Base-by-base conservation (phyloP, 2,888 invertebrate species). In the Nomada flava region DNA sequence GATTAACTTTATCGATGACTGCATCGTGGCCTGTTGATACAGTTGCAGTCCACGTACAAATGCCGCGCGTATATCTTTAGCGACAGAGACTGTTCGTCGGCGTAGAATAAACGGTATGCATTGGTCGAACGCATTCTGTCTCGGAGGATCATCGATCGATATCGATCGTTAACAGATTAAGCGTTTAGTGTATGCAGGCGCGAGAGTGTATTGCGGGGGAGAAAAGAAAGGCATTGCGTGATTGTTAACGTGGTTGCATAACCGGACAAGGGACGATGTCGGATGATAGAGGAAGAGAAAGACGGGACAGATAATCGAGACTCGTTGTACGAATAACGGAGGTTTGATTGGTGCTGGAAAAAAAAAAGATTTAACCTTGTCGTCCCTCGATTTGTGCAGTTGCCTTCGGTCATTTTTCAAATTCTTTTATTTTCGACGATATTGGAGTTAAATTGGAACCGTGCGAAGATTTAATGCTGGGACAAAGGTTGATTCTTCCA, bases 1-100 rank as follows among this genome's bases (percentile, higher is more conserved):
- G 80, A 83, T 83, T 76, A 70, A 81, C 26, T 82, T 59, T 10
- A 73, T 83, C 82, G 83, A 83, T 83, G 83, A 81, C 70, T 63
- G 62, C 83, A 81, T 81, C 70, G n/a, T 2, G 55, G 55, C 20
- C 26, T 26, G 57, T 53, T n/a, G n/a, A 50, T 63, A 52, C 52
- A 52, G 26, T 59, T 73, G 72, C 64, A 26, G 60, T 10, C 9
- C 67, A 36, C 60, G 69, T 57, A 42, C 70, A 20, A 1, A 20
- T 47, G 44, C 23, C 5, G 9, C 7, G n/a, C n/a, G 2, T 18
- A 29, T 53, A 5, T 44, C 20, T 26, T 69, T 59, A 18, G 26
- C 5, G 36, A 13, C 65, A n/a, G 11, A 29, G 9, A 47, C 13
- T 11, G 20, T 50, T 5, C 70, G 26, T 20, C 13, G 20, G 29